Evolutionary conservation across 2,888 invertebrate genomes (phyloP).

Genomic region (Phania funesta): DNA sequence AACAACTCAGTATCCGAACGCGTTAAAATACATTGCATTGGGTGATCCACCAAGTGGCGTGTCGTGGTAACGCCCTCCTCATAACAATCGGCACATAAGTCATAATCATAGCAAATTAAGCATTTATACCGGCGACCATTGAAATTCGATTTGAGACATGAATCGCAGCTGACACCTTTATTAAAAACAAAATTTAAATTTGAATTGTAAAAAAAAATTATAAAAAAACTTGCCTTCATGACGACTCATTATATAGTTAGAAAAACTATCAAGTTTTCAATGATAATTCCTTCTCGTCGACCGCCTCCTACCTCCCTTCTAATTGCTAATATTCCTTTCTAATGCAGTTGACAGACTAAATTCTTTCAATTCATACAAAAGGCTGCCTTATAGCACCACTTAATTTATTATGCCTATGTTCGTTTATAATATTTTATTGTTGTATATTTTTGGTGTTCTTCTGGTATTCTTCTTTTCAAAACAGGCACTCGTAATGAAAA

Average conservation of each 20-base stretch:
- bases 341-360: conserved; percentile 4
- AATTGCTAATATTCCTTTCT: background rate
- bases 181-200: conserved; percentile 46
- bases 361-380: conserved; percentile 17
- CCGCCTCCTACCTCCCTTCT: conserved; percentile 49
- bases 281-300: conserved; percentile 51
- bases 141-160: conserved; percentile 98
- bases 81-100: conserved; percentile 97
- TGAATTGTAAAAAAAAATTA: background rate
- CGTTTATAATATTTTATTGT: background rate
- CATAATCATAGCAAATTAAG: conserved; percentile 99
- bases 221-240: conserved; percentile 90
- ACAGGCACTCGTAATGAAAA: conserved; percentile 44
- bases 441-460: conserved; percentile 11
- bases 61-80: conserved; percentile 95
- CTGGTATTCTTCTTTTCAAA: conserved; percentile 15
- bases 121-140: conserved; percentile 99
- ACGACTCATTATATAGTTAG: conserved; percentile 88
- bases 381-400: conserved; percentile 45
- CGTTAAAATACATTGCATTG: conserved; percentile 99
- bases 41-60: conserved; percentile 96
- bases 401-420: conserved; percentile 15
- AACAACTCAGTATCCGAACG: conserved; percentile 97
- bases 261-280: conserved; percentile 63
- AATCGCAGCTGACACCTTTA: conserved; percentile 99